Percentiles rank a stretch among this genome's conserved stretches.
Evolutionary conservation across 2,113 vertebrate species (phyloP).

Genomic region (Bubo scandiacus): DNA sequence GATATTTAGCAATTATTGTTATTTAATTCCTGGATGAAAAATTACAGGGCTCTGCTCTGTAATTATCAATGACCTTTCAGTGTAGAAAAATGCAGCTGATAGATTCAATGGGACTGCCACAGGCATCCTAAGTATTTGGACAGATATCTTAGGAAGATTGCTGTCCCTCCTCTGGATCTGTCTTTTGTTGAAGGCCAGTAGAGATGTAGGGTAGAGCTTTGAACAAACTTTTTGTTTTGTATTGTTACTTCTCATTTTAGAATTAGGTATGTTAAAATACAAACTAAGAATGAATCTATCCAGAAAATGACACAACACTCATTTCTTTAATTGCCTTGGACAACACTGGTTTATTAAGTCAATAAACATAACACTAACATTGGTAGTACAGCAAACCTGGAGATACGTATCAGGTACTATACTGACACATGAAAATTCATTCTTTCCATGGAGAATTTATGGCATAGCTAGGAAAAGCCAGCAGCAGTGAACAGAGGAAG

Average conservation of each 20-base stretch:
- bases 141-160: not conserved
- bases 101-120: not conserved
- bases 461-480: not conserved
- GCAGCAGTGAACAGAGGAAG: not conserved
- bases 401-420: not conserved
- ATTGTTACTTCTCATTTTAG: not conserved
- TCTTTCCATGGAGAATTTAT: not conserved
- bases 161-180: not conserved
- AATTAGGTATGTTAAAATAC: not conserved
- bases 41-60: constrained; percentile 4
- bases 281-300: not conserved
- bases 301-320: not conserved
- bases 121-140: not conserved
- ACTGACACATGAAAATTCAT: not conserved
- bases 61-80: constrained; percentile 57
- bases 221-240: not conserved
- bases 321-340: not conserved
- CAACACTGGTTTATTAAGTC: not conserved
- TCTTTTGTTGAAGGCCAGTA: not conserved
- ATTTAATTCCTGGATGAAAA: constrained; percentile 52
- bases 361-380: not conserved
- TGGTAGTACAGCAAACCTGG: not conserved
- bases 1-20: constrained; percentile 32
- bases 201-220: not conserved
- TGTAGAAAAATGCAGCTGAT: not conserved